A percentile compares a stretch with the other conserved stretches of the same genome.
phyloP scores from a whole-genome alignment of 2,888 invertebrate genomes.

The Cordilura impudica region DNA sequence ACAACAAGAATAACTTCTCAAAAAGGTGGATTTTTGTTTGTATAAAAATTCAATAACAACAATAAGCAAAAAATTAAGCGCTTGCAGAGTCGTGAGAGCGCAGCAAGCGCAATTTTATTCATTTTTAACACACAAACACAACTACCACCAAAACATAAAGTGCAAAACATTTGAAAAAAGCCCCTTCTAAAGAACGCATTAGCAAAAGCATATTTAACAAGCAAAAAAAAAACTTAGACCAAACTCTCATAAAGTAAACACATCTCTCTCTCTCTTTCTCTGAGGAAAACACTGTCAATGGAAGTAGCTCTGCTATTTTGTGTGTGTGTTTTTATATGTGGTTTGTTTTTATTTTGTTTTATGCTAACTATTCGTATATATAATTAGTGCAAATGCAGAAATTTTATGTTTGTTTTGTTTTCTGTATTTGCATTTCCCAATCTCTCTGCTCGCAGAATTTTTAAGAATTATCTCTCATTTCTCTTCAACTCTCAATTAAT shows the following conservation, averaged over 20 bases:
- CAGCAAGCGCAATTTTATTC: conserved; percentile 51
- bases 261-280: conserved; percentile 1
- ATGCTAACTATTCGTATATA: conserved; percentile 10
- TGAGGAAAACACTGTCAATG: neutral
- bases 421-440: conserved; percentile 57
- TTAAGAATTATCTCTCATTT: conserved; percentile 24
- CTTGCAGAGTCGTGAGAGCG: conserved; percentile 50
- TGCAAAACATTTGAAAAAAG: conserved; percentile 53
- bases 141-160: conserved; percentile 20
- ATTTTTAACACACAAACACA: neutral
- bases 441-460: neutral
- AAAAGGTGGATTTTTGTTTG: conserved; percentile 42
- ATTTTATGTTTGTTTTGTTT: conserved; percentile 7
- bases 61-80: conserved; percentile 17
- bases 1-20: conserved; percentile 8
- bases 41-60: conserved; percentile 28
- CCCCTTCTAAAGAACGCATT: conserved; percentile 52
- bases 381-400: conserved; percentile 54
- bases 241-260: conserved; percentile 2
- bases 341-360: conserved; percentile 9
- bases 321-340: conserved; percentile 17
- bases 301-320: neutral
- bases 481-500: conserved; percentile 30
- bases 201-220: conserved; percentile 22
- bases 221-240: conserved; percentile 23